A percentile compares a stretch with the other conserved stretches of the same genome.
Evolutionary conservation across 2,797 vertebrate species (phyloP).

Genomic region (Hippopotamyrus pictus): DNA sequence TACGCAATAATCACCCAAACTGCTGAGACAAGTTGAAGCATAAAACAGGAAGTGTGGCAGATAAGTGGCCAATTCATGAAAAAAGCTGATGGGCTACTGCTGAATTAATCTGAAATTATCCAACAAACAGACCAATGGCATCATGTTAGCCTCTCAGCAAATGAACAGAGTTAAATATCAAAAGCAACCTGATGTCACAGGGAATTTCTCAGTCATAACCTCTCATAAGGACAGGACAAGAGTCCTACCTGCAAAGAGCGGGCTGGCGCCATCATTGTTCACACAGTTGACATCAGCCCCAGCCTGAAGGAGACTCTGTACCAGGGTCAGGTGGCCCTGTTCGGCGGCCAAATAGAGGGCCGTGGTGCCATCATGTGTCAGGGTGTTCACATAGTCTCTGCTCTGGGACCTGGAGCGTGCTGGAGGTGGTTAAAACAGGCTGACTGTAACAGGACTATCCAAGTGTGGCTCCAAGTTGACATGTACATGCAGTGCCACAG

Average conservation of each 20-base stretch:
- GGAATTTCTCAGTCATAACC: not conserved
- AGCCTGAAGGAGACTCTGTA: slow-evolving; percentile 65
- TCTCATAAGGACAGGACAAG: not conserved
- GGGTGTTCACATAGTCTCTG: slow-evolving; percentile 60
- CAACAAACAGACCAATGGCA: not conserved
- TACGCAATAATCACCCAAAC: not conserved
- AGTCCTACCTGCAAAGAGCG: slow-evolving; percentile 77
- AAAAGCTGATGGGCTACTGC: not conserved
- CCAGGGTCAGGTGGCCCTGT: slow-evolving; percentile 59
- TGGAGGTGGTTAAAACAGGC: not conserved
- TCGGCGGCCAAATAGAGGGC: slow-evolving; percentile 75
- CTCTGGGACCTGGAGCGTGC: not conserved
- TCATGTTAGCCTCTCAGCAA: not conserved
- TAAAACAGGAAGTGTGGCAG: not conserved
- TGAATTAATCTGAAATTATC: not conserved
- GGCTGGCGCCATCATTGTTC: slow-evolving; percentile 74
- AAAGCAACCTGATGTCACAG: not conserved
- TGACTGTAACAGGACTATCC: not conserved
- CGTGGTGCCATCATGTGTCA: slow-evolving; percentile 78
- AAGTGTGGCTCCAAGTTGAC: not conserved
- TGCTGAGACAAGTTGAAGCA: slow-evolving; percentile 9
- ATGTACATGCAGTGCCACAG: not conserved
- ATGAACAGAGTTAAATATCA: not conserved
- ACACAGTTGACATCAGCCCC: slow-evolving; percentile 65
- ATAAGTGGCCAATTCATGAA: not conserved